Evolutionary conservation across 2,888 invertebrate genomes (phyloP).

Genomic region (Temnothorax ravouxi): DNA sequence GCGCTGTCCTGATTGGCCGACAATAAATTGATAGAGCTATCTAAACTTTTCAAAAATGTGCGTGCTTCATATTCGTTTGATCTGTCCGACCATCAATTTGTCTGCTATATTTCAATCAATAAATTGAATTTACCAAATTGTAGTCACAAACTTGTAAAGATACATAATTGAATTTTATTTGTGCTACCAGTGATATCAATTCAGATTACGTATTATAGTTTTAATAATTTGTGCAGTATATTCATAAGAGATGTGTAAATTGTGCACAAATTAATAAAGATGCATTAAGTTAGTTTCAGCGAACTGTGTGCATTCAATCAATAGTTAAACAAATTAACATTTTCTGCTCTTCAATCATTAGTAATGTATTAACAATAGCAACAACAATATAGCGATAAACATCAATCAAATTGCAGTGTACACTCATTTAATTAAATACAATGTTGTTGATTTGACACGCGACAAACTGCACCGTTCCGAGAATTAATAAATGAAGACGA

Average conservation of each 20-base stretch:
- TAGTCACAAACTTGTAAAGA: conserved; percentile 2
- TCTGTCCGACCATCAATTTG: background rate
- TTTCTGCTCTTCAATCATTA: conserved; percentile 20
- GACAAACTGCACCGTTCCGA: background rate
- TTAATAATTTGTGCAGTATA: conserved; percentile 3
- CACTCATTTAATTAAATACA: conserved; percentile 14
- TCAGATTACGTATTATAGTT: conserved; percentile 8
- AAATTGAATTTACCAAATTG: conserved; percentile 14
- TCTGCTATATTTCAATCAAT: conserved; percentile 22
- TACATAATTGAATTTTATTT: conserved; percentile 30
- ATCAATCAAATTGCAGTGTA: conserved; percentile 21
- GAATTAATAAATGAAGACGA: conserved; percentile 4
- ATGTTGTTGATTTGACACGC: background rate
- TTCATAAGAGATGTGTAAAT: conserved; percentile 24
- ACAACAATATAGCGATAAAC: background rate
- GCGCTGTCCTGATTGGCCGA: conserved; percentile 20
- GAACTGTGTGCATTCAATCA: background rate
- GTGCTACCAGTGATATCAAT: background rate
- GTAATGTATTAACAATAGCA: background rate
- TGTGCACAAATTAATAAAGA: conserved; percentile 32
- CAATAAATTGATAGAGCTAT: conserved; percentile 42
- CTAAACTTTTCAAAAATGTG: conserved; percentile 31
- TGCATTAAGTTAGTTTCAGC: conserved; percentile 18
- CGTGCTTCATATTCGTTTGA: conserved; percentile 7
- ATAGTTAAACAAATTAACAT: conserved; percentile 39